Evolutionary conservation across 2,113 vertebrate species (phyloP).

Genomic region (Calypte anna): DNA sequence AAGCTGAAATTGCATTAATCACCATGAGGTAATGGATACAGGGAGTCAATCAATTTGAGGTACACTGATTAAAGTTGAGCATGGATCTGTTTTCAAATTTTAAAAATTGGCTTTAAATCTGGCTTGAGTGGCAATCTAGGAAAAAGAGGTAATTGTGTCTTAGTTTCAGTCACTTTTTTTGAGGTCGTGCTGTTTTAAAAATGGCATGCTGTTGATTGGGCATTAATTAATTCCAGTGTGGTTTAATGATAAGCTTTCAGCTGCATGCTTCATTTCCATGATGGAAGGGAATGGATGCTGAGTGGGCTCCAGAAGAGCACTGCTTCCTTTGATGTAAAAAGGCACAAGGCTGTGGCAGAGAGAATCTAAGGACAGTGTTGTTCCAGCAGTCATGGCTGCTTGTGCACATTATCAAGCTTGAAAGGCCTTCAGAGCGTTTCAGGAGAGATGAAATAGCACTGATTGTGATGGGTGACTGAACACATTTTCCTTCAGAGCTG

Average conservation of each 20-base stretch:
- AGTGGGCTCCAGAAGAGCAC: neutral
- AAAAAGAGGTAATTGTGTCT: neutral
- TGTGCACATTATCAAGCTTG: neutral
- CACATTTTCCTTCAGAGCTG: constrained; percentile 15
- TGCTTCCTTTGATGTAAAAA: neutral
- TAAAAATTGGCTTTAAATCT: neutral
- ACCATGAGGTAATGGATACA: neutral
- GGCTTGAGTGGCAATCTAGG: neutral
- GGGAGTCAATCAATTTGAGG: neutral
- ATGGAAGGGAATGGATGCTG: neutral
- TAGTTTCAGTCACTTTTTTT: neutral
- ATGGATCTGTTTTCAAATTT: neutral
- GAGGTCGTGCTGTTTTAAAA: neutral
- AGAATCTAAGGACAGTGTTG: neutral
- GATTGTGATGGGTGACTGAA: neutral
- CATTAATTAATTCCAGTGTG: neutral
- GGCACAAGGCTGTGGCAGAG: neutral
- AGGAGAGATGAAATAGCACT: neutral
- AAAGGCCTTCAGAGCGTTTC: neutral
- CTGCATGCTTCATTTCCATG: neutral
- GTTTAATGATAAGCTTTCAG: neutral
- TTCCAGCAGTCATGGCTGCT: neutral
- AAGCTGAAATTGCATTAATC: neutral
- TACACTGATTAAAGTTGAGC: neutral
- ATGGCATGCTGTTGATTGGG: neutral